Conservation (phyloP, 2,888 invertebrate species). For the Eucriotettix oculatus region DNA sequence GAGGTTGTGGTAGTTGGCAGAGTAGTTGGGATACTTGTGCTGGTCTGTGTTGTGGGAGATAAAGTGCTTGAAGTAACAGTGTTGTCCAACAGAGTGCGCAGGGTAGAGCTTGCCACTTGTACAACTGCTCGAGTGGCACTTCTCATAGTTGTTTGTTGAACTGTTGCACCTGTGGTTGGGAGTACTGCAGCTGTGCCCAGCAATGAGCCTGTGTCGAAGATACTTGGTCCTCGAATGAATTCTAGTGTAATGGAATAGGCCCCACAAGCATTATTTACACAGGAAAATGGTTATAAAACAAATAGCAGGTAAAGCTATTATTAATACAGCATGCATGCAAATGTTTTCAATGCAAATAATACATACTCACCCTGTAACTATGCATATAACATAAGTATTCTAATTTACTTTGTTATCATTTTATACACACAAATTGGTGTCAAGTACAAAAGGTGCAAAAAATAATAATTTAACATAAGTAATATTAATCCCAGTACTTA, state of each 20-base stretch:
- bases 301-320: neutral
- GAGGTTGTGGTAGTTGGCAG: conserved; percentile 29
- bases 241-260: conserved; percentile 4
- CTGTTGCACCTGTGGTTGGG: conserved; percentile 30
- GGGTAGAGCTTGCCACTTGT: conserved; percentile 34
- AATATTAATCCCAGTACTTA: too few relatives aligned
- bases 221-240: neutral
- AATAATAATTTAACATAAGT: too few relatives aligned
- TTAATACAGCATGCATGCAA: neutral
- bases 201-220: neutral
- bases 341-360: neutral
- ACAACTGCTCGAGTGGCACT: conserved; percentile 35
- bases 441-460: too few relatives aligned
- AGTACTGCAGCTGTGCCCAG: conserved; percentile 1
- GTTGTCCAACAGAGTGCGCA: conserved; percentile 24
- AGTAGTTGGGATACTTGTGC: conserved; percentile 27
- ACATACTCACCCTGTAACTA: too few relatives aligned
- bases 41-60: conserved; percentile 24
- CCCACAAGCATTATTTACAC: conserved; percentile 1
- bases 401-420: too few relatives aligned
- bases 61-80: conserved; percentile 29
- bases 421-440: too few relatives aligned
- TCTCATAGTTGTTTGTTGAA: conserved; percentile 12
- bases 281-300: too few relatives aligned
- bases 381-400: too few relatives aligned